Conservation (phyloP, 1,140 invertebrate genomes). For the Pseudoatta argentina region DNA sequence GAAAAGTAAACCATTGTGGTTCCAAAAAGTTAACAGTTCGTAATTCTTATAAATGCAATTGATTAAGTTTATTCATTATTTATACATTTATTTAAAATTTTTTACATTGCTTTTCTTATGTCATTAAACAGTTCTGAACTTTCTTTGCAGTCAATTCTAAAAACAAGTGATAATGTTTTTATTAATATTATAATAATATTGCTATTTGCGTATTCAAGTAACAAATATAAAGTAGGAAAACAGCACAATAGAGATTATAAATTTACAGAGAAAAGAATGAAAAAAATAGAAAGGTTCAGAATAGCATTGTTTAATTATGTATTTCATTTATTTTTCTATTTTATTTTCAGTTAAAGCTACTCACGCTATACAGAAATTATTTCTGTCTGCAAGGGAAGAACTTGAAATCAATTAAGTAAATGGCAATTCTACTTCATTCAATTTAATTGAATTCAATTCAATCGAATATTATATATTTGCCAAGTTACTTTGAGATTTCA, state of each 20-base stretch:
- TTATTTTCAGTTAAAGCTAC: conserved; percentile 68
- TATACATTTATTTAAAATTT: neutral
- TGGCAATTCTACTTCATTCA: neutral
- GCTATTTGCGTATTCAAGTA: neutral
- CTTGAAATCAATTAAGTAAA: conserved; percentile 45
- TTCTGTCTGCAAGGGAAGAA: conserved; percentile 73
- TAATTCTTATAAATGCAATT: conserved; percentile 21
- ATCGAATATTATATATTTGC: neutral
- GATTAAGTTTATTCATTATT: conserved; percentile 16
- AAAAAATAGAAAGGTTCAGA: neutral
- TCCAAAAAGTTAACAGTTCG: conserved; percentile 69
- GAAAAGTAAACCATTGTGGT: conserved; percentile 91
- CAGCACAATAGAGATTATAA: neutral
- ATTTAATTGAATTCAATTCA: neutral
- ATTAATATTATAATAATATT: neutral
- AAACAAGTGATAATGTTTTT: neutral
- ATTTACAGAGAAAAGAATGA: neutral
- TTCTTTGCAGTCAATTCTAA: neutral
- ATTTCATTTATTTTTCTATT: conserved; percentile 22
- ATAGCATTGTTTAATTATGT: neutral
- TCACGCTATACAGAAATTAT: conserved; percentile 67
- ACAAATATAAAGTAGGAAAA: neutral
- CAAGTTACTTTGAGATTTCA: neutral
- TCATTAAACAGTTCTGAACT: neutral
- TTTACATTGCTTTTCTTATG: neutral